Conservation (phyloP, 2,113 vertebrate species). For the Butorides virescens region DNA sequence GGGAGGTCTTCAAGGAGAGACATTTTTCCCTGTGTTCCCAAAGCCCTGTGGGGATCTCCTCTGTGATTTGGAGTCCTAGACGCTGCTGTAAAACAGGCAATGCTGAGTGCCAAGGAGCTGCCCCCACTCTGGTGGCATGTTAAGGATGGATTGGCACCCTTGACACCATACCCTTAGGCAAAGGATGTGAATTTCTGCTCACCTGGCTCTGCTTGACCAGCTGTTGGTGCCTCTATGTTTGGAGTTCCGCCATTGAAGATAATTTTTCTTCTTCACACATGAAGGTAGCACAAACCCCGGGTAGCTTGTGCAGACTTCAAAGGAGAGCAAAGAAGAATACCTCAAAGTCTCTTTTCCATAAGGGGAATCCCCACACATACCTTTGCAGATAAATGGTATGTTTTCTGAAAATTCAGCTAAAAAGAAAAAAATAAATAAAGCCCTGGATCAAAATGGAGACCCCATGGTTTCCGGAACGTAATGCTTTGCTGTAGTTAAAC, state of each 20-base stretch:
- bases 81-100: neutral
- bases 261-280: neutral
- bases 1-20: neutral
- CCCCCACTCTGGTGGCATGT: rapidly evolving
- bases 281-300: neutral
- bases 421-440: neutral
- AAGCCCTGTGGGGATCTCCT: neutral
- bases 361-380: neutral
- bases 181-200: neutral
- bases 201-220: neutral
- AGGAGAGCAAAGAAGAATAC: neutral
- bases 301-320: neutral
- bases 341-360: neutral
- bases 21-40: neutral
- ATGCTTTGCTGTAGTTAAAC: neutral
- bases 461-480: neutral
- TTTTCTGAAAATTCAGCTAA: neutral
- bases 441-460: neutral
- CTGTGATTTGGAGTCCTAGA: neutral
- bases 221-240: neutral
- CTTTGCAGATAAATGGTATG: neutral
- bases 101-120: neutral
- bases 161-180: neutral
- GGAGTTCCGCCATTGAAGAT: neutral
- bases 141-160: neutral